Percentiles rank a stretch among this genome's conserved stretches.
phyloP scores from a whole-genome alignment of 2,888 invertebrate genomes.

The Drosophila melanocephala region DNA sequence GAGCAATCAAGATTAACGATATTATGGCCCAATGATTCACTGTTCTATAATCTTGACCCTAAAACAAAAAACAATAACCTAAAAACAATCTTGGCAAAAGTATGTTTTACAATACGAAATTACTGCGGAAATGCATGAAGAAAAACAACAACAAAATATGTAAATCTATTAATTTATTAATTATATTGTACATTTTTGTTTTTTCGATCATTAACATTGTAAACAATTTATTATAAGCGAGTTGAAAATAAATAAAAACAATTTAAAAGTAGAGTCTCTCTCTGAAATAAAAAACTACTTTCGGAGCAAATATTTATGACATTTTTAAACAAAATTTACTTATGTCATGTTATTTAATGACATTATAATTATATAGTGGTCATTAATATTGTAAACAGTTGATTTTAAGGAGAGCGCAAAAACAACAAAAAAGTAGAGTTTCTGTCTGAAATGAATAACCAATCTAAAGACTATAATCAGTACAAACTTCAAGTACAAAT shows the following conservation, averaged over 20 bases:
- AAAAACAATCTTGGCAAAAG: neutral
- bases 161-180: neutral
- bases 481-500: slow-evolving; percentile 3
- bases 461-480: slow-evolving; percentile 17
- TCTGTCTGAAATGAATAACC: neutral
- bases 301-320: neutral
- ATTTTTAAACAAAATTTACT: neutral
- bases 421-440: neutral
- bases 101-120: neutral
- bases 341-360: neutral
- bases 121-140: neutral
- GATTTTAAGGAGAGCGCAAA: neutral
- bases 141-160: neutral
- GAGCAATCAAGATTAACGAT: slow-evolving; percentile 7
- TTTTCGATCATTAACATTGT: neutral
- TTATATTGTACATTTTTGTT: neutral
- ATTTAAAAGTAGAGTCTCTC: neutral
- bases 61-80: slow-evolving; percentile 16
- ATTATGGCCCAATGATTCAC: slow-evolving; percentile 27
- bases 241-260: neutral
- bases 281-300: neutral
- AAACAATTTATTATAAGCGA: neutral
- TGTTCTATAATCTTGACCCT: slow-evolving; percentile 25
- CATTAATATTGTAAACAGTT: neutral
- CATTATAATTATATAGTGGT: neutral